phyloP scores from a whole-genome alignment of 2,888 invertebrate genomes.

The Callyntrura sp. region DNA sequence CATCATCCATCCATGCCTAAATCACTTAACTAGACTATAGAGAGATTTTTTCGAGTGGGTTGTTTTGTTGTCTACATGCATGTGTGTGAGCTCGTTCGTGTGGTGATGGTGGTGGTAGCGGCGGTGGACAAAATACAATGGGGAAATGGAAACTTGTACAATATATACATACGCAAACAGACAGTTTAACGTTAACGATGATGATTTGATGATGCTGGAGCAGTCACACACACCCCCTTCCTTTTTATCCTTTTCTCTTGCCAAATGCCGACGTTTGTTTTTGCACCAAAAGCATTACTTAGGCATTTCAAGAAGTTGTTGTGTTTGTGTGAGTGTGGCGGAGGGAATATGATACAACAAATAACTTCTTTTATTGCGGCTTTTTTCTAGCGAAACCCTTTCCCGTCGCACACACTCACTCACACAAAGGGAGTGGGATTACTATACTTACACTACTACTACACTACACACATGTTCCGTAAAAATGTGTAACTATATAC shows the following conservation, averaged over 20 bases:
- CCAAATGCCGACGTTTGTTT: slow-evolving; percentile 76
- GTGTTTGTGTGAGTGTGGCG: slow-evolving; percentile 55
- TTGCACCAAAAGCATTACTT: slow-evolving; percentile 71
- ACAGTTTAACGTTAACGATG: slow-evolving; percentile 74
- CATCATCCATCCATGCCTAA: slow-evolving; percentile 52
- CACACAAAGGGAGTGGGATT: slow-evolving; percentile 37
- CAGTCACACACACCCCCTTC: slow-evolving; percentile 76
- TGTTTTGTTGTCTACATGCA: slow-evolving; percentile 51
- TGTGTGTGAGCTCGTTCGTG: slow-evolving; percentile 37
- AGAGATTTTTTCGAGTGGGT: slow-evolving; percentile 50
- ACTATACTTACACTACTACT: slow-evolving; percentile 48
- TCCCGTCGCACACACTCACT: slow-evolving; percentile 43
- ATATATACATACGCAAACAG: slow-evolving; percentile 42
- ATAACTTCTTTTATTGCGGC: slow-evolving; percentile 74
- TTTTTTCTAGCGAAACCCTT: slow-evolving; percentile 32
- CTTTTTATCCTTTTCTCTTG: slow-evolving; percentile 63
- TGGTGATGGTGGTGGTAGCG: slow-evolving; percentile 15
- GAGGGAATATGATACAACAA: slow-evolving; percentile 62
- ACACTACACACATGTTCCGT: slow-evolving; percentile 20
- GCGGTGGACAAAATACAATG: slow-evolving; percentile 57
- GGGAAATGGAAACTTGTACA: slow-evolving; percentile 28
- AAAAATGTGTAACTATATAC: slow-evolving; percentile 17
- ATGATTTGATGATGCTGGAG: slow-evolving; percentile 79
- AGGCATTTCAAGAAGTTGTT: slow-evolving; percentile 61
- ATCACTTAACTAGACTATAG: slow-evolving; percentile 57